Percentiles rank a stretch among this genome's conserved stretches.
Evolutionary conservation across 2,888 invertebrate species (phyloP).

Genomic region (Tuberolachnus salignus): DNA sequence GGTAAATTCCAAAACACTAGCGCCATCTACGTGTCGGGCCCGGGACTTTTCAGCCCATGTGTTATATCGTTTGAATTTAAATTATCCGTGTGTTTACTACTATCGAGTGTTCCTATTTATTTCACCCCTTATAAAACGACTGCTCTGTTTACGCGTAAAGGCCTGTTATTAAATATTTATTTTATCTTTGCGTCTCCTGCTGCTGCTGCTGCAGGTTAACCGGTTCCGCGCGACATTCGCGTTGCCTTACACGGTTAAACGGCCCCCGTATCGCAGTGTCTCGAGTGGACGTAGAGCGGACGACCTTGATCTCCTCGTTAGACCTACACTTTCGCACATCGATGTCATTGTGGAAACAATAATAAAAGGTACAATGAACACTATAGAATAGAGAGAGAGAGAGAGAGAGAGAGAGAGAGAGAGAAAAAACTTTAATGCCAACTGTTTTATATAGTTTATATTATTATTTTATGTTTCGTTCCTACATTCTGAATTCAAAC

Average conservation of each 20-base stretch:
- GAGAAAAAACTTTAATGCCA: slow-evolving; percentile 13
- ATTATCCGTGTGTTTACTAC: too few species aligned
- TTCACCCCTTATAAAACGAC: too few species aligned
- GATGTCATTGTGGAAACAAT: slow-evolving; percentile 31
- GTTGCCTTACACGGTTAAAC: slow-evolving; percentile 42
- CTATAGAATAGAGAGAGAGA: not conserved
- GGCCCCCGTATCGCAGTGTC: slow-evolving; percentile 12
- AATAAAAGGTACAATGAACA: too few species aligned
- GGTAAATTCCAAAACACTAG: too few species aligned
- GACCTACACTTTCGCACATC: slow-evolving; percentile 39
- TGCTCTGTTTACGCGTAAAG: slow-evolving; percentile 3
- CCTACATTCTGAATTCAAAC: too few species aligned
- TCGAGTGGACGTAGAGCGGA: slow-evolving; percentile 1
- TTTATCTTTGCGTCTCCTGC: slow-evolving; percentile 16
- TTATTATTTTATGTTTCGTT: not conserved
- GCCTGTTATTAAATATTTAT: slow-evolving; percentile 2
- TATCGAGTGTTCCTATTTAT: too few species aligned
- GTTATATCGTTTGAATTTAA: too few species aligned
- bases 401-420: too few species aligned
- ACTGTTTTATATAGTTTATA: not conserved
- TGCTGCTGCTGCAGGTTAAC: not conserved
- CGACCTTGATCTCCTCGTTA: slow-evolving; percentile 45
- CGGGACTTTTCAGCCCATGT: too few species aligned
- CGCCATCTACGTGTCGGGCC: too few species aligned
- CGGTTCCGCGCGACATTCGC: slow-evolving; percentile 31